Percentiles rank a stretch among this genome's conserved stretches.
Evolutionary conservation across 2,797 vertebrate species (phyloP).

Genomic region (Holocentrus rufus): DNA sequence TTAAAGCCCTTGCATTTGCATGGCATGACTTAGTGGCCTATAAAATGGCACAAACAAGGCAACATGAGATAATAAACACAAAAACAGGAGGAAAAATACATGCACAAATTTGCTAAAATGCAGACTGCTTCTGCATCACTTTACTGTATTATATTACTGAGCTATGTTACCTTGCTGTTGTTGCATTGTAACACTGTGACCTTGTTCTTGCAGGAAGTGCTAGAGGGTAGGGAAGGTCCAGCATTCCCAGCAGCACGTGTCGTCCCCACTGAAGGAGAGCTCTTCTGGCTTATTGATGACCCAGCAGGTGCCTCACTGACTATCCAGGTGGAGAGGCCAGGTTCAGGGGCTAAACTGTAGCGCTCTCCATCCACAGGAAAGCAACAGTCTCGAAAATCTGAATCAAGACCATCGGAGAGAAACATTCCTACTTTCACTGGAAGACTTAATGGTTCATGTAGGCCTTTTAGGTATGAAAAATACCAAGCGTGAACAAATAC

Average conservation of each 20-base stretch:
- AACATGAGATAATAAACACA: neutral
- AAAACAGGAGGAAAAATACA: neutral
- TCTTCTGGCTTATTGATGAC: conserved; percentile 92
- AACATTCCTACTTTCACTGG: conserved; percentile 44
- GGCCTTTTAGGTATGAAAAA: neutral
- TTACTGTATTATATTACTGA: neutral
- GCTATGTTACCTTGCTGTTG: neutral
- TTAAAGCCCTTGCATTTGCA: conserved; percentile 11
- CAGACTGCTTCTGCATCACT: too few relatives aligned
- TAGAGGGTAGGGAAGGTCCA: conserved; percentile 84
- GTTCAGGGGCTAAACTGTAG: conserved; percentile 77
- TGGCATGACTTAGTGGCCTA: neutral
- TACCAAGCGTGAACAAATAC: neutral
- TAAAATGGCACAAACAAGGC: neutral
- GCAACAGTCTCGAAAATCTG: neutral
- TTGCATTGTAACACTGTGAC: conserved; percentile 30
- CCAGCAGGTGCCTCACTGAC: conserved; percentile 86
- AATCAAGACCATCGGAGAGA: conserved; percentile 8
- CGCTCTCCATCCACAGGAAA: neutral
- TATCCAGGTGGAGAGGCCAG: conserved; percentile 83
- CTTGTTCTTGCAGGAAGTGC: conserved; percentile 79
- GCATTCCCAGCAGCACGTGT: conserved; percentile 87
- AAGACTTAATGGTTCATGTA: neutral
- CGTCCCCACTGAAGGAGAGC: conserved; percentile 81
- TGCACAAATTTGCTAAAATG: too few relatives aligned